Evolutionary conservation across 2,888 invertebrate genomes (phyloP).

Genomic region (Leuctra nigra): DNA sequence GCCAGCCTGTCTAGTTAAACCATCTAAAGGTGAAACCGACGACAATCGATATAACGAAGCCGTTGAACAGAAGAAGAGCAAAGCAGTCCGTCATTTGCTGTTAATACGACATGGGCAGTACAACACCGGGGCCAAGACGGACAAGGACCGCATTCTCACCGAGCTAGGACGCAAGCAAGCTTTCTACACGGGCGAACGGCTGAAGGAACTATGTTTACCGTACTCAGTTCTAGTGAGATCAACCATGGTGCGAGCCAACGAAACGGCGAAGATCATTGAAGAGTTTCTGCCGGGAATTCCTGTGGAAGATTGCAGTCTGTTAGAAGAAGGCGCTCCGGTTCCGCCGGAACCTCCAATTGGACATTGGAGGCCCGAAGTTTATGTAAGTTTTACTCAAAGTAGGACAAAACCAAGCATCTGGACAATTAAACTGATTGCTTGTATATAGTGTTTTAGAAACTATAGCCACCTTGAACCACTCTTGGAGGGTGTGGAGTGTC

Average conservation of each 20-base stretch:
- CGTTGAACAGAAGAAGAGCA: slow-evolving; percentile 53
- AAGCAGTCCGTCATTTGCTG: slow-evolving; percentile 72
- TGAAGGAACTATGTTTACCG: slow-evolving; percentile 68
- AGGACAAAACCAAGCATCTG: too few relatives aligned
- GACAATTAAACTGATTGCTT: too few relatives aligned
- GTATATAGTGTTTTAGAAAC: too few relatives aligned
- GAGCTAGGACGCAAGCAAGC: slow-evolving; percentile 57
- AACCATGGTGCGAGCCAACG: slow-evolving; percentile 88
- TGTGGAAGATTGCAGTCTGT: slow-evolving; percentile 59
- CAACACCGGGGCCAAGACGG: slow-evolving; percentile 61
- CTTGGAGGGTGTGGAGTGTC: too few relatives aligned
- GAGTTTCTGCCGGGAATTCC: slow-evolving; percentile 53
- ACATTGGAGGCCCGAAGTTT: slow-evolving; percentile 77
- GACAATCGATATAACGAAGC: slow-evolving; percentile 63
- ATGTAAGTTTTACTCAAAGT: too few relatives aligned
- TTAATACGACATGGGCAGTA: slow-evolving; percentile 96
- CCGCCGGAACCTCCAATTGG: slow-evolving; percentile 88
- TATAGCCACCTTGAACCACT: too few relatives aligned
- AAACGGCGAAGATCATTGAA: slow-evolving; percentile 81
- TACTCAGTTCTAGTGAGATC: slow-evolving; percentile 78
- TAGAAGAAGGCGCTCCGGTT: slow-evolving; percentile 92
- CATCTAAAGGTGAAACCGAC: slow-evolving; percentile 48
- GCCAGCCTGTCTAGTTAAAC: slow-evolving; percentile 63
- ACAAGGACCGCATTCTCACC: slow-evolving; percentile 70
- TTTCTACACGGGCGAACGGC: slow-evolving; percentile 31